Percentiles rank a stretch among this genome's conserved stretches.
Evolutionary conservation across 2,888 invertebrate genomes (phyloP).

Genomic region (Hyposoter didymator): DNA sequence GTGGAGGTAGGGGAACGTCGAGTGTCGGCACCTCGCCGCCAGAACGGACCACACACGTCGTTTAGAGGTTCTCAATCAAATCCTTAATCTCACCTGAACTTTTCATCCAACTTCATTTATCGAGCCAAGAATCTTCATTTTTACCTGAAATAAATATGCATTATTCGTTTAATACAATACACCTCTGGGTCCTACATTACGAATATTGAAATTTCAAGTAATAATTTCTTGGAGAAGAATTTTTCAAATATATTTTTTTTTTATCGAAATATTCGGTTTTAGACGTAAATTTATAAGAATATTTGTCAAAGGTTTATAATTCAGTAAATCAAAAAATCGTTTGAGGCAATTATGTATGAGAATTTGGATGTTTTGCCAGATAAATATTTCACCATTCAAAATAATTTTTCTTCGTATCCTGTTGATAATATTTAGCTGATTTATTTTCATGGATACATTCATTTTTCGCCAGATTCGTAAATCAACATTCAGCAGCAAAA

Average conservation of each 20-base stretch:
- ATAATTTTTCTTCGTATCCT: neutral
- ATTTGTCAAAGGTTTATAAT: neutral
- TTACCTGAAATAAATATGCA: neutral
- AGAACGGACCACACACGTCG: constrained; percentile 84
- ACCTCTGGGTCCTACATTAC: neutral
- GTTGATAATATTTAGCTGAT: neutral
- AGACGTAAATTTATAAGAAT: neutral
- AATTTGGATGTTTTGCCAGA: neutral
- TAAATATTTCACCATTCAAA: neutral
- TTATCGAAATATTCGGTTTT: neutral
- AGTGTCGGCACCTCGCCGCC: constrained; percentile 84
- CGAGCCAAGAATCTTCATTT: neutral
- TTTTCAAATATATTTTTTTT: neutral
- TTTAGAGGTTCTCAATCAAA: constrained; percentile 81
- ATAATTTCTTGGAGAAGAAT: too few relatives aligned
- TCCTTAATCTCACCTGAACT: constrained; percentile 60
- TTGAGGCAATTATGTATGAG: neutral
- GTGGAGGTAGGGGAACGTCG: constrained; percentile 77
- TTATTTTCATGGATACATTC: neutral
- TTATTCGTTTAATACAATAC: neutral
- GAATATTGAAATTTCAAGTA: neutral
- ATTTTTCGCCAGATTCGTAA: constrained; percentile 1
- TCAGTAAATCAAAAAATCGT: neutral
- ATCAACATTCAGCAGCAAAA: constrained; percentile 3
- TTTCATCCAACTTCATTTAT: constrained; percentile 1